Evolutionary conservation across 2,888 invertebrate genomes (phyloP).

Genomic region (Eristalis intricaria): DNA sequence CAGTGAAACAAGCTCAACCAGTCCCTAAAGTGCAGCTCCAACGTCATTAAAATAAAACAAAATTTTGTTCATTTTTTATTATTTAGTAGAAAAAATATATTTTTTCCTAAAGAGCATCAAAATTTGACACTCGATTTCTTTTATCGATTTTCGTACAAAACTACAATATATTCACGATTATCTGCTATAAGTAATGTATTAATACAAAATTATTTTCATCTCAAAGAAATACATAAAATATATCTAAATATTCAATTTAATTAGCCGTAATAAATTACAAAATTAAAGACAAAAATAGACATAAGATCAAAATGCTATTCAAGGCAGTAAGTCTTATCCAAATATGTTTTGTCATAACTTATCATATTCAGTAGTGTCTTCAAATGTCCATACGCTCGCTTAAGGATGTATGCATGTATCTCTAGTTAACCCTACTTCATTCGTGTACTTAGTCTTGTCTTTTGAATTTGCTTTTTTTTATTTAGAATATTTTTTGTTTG

Average conservation of each 20-base stretch:
- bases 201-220: background rate
- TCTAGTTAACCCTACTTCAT: background rate
- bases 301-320: slow-evolving; percentile 1
- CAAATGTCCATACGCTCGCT: background rate
- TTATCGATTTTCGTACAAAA: background rate
- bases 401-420: background rate
- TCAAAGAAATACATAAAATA: background rate
- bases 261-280: slow-evolving; percentile 51
- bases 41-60: background rate
- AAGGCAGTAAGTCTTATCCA: background rate
- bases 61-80: background rate
- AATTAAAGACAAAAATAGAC: slow-evolving; percentile 45
- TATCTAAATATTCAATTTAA: background rate
- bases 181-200: background rate
- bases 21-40: too few relatives aligned
- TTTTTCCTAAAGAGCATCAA: background rate
- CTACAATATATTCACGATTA: background rate
- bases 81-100: background rate
- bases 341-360: background rate
- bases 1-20: too few relatives aligned
- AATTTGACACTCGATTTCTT: too few relatives aligned
- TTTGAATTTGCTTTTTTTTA: background rate
- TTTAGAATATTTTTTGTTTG: background rate
- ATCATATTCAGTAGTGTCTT: background rate
- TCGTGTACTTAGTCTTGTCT: background rate